phyloP scores from a whole-genome alignment of 2,113 vertebrate species.

The Tychaedon coryphoeus region DNA sequence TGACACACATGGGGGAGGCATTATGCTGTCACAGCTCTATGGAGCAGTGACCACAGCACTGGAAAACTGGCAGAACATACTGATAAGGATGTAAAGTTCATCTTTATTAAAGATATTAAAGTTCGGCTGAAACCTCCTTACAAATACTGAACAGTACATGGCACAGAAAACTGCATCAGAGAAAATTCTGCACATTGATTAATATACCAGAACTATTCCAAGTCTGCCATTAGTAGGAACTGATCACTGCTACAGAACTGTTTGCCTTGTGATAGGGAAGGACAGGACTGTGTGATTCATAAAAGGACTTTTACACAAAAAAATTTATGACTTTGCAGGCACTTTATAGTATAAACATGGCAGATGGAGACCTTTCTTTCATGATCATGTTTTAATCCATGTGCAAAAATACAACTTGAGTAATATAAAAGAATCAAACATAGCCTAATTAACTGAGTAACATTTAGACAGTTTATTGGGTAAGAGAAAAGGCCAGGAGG shows the following conservation, averaged over 20 bases:
- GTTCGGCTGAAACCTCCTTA: neutral
- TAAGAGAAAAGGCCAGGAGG: neutral
- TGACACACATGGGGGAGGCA: accelerated
- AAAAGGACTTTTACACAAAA: neutral
- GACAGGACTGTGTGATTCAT: neutral
- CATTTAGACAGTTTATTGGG: constrained; percentile 23
- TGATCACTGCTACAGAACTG: neutral
- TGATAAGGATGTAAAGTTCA: neutral
- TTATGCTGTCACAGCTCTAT: neutral
- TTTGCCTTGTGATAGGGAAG: neutral
- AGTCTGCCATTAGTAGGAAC: neutral
- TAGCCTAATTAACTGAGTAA: neutral
- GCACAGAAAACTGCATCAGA: neutral
- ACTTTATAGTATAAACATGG: neutral
- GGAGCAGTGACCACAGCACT: neutral
- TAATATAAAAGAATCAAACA: neutral
- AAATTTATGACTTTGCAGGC: neutral
- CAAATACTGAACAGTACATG: neutral
- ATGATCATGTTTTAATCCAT: neutral
- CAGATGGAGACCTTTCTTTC: neutral
- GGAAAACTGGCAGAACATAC: neutral
- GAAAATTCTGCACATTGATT: neutral
- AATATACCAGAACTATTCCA: neutral
- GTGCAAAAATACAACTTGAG: neutral
- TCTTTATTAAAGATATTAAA: neutral